Evolutionary conservation across 2,113 vertebrate genomes (phyloP).

Genomic region (Passer montanus): DNA sequence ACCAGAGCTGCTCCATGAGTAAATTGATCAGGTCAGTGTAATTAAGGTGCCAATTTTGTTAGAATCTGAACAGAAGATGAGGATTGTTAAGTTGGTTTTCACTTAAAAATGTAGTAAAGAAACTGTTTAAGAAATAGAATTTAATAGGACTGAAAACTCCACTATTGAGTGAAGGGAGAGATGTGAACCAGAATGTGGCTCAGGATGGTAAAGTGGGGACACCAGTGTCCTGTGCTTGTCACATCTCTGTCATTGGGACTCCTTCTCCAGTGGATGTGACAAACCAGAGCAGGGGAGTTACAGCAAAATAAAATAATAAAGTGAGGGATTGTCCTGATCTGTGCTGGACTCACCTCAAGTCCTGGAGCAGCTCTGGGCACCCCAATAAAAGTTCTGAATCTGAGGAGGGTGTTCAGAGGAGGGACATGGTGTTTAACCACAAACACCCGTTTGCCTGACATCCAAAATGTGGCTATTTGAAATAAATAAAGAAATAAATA

Average conservation of each 20-base stretch:
- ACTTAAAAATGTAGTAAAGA: neutral
- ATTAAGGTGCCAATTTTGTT: neutral
- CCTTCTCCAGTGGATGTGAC: fast-evolving
- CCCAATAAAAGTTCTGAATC: neutral
- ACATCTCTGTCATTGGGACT: neutral
- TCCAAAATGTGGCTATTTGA: neutral
- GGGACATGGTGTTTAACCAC: neutral
- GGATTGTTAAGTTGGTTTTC: neutral
- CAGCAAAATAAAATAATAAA: neutral
- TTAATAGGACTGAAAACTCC: neutral
- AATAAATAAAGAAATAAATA: slow-evolving; percentile 33
- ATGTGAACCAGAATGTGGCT: neutral
- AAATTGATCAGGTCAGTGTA: slow-evolving; percentile 5
- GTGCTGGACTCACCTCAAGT: neutral
- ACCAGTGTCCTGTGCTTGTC: neutral
- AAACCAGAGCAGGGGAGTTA: neutral
- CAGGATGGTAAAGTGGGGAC: neutral
- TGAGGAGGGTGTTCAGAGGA: neutral
- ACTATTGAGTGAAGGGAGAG: neutral
- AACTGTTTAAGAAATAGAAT: neutral
- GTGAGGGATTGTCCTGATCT: neutral
- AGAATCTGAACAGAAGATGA: neutral
- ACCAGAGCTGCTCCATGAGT: neutral
- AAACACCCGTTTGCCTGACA: neutral
- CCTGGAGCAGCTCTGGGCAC: neutral